A percentile compares a stretch with the other conserved stretches of the same genome.
Evolutionary conservation across 1,140 invertebrate species (phyloP).

Genomic region (Zophobas morio): DNA sequence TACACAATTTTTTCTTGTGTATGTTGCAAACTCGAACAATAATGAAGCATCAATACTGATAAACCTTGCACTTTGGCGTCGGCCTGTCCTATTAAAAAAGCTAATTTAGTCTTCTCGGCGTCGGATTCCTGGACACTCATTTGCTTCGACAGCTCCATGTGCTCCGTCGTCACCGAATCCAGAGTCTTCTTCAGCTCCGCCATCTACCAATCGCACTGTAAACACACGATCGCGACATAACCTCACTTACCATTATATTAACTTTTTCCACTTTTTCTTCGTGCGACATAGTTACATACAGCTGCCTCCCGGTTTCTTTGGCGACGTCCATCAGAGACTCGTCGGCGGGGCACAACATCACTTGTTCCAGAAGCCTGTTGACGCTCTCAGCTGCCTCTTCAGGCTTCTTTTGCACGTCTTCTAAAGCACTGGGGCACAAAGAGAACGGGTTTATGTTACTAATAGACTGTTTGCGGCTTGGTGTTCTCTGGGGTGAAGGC

Average conservation of each 20-base stretch:
- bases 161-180: conserved; percentile 74
- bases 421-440: conserved; percentile 68
- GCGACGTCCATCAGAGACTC: conserved; percentile 85
- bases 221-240: neutral
- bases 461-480: conserved; percentile 70
- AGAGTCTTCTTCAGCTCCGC: conserved; percentile 81
- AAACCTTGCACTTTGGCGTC: conserved; percentile 85
- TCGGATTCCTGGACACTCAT: conserved; percentile 69
- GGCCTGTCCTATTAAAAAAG: conserved; percentile 73
- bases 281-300: conserved; percentile 77
- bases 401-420: conserved; percentile 62
- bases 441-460: conserved; percentile 68
- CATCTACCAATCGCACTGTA: conserved; percentile 70
- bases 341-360: conserved; percentile 74
- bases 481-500: conserved; percentile 82
- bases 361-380: conserved; percentile 67
- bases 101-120: conserved; percentile 72
- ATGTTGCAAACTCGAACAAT: conserved; percentile 84
- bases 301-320: conserved; percentile 82
- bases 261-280: conserved; percentile 77
- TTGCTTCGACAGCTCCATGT: conserved; percentile 68
- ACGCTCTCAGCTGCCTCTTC: conserved; percentile 66
- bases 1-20: conserved; percentile 65
- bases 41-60: conserved; percentile 87
- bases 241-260: conserved; percentile 76